phyloP scores from a whole-genome alignment of 2,797 vertebrate genomes.

The Gallinago nigripennis region DNA sequence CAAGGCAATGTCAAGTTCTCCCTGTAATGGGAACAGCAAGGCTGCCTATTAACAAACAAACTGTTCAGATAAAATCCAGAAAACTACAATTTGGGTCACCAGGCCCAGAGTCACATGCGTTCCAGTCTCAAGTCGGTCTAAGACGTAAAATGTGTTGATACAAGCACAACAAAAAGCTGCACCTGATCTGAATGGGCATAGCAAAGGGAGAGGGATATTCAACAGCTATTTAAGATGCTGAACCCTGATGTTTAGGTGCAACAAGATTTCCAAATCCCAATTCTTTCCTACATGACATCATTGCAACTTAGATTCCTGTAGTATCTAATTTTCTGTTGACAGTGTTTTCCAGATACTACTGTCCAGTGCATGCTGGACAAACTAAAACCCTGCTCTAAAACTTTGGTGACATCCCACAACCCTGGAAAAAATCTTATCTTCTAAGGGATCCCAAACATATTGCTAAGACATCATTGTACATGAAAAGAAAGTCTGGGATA shows the following conservation, averaged over 20 bases:
- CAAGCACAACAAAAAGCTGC: not conserved
- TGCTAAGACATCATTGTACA: not conserved
- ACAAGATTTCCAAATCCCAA: not conserved
- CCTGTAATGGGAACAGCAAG: not conserved
- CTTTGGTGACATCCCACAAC: fast-evolving
- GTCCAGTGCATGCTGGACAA: not conserved
- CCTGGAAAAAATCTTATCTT: not conserved
- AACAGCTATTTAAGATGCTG: not conserved
- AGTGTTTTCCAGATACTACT: not conserved
- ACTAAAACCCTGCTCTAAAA: not conserved
- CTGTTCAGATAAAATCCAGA: not conserved
- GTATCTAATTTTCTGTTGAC: not conserved
- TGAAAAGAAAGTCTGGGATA: not conserved
- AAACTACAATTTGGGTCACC: not conserved
- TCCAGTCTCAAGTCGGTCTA: not conserved
- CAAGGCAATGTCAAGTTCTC: fast-evolving
- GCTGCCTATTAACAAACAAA: not conserved
- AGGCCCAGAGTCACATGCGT: not conserved
- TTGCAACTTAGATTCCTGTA: not conserved
- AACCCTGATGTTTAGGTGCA: not conserved
- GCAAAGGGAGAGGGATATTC: not conserved
- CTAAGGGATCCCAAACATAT: fast-evolving
- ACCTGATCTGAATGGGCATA: not conserved
- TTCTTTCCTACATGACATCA: fast-evolving
- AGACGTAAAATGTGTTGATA: not conserved